Evolutionary conservation across 2,113 vertebrate genomes (phyloP).

Genomic region (Myotis yumanensis): DNA sequence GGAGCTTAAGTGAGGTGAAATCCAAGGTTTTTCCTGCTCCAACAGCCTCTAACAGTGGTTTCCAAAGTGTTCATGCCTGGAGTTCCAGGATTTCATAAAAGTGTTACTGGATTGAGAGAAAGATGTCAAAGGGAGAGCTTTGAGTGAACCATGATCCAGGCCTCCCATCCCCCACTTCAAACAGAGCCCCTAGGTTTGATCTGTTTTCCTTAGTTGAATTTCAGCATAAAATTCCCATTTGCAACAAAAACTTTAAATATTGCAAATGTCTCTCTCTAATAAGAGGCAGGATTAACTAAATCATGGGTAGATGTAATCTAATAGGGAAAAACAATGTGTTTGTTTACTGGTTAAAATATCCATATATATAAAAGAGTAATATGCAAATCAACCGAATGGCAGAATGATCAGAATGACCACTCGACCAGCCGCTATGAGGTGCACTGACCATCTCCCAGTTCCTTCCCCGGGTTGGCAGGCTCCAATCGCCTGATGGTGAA

Average conservation of each 20-base stretch:
- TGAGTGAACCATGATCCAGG: background rate
- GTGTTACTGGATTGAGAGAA: background rate
- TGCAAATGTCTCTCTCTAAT: slow-evolving; percentile 10
- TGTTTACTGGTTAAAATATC: background rate
- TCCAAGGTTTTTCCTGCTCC: background rate
- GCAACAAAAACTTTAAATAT: background rate
- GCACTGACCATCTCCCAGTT: too few relatives aligned
- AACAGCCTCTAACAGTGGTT: background rate
- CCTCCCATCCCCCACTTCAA: background rate
- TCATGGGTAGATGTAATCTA: background rate
- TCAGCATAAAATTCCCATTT: background rate
- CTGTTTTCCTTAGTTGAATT: background rate
- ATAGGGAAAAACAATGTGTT: background rate
- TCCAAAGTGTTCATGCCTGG: background rate
- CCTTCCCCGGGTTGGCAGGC: too few relatives aligned
- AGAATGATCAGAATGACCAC: too few relatives aligned
- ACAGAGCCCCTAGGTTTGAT: background rate
- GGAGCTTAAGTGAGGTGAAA: background rate
- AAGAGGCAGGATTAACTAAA: background rate
- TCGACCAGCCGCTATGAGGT: too few relatives aligned
- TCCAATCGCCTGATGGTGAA: too few relatives aligned
- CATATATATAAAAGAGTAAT: too few relatives aligned
- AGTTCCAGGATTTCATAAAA: background rate
- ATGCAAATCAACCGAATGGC: too few relatives aligned
- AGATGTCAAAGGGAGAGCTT: background rate